phyloP scores from a whole-genome alignment of 2,888 invertebrate genomes.

The Pharmacophagus antenor region DNA sequence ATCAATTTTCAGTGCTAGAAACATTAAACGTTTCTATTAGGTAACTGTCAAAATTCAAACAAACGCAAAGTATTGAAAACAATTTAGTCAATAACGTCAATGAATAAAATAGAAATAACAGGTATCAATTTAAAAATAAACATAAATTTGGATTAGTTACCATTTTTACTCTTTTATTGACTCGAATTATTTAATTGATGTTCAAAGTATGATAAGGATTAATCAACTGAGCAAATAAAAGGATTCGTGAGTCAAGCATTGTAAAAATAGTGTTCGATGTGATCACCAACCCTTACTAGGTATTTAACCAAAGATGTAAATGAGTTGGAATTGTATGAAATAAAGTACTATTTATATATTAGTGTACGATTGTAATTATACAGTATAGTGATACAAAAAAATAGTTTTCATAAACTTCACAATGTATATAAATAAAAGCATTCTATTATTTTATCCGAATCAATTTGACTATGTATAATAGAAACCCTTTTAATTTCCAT shows the following conservation, averaged over 20 bases:
- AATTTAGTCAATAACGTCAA: not conserved
- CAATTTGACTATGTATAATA: not conserved
- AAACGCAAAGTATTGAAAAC: not conserved
- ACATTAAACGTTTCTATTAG: conserved; percentile 1
- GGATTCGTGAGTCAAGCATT: conserved; percentile 11
- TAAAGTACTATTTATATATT: conserved; percentile 41
- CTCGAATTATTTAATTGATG: conserved; percentile 35
- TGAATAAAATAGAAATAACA: not conserved
- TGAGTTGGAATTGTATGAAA: conserved; percentile 65
- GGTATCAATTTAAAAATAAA: conserved; percentile 28
- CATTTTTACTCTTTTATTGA: conserved; percentile 7
- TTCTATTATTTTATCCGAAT: not conserved
- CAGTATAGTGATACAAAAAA: conserved; percentile 18
- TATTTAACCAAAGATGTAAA: conserved; percentile 79
- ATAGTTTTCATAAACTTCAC: not conserved
- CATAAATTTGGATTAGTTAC: conserved; percentile 20
- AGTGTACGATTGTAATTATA: conserved; percentile 44
- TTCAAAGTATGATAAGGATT: not conserved
- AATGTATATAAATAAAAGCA: not conserved
- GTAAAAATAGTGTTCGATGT: conserved; percentile 50
- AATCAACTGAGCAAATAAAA: not conserved
- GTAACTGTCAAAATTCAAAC: conserved; percentile 1
- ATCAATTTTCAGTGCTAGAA: conserved; percentile 30
- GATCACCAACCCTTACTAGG: conserved; percentile 71
- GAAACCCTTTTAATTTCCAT: not conserved